Conservation (phyloP, 2,888 invertebrate species). For the Zootermopsis nevadensis region DNA sequence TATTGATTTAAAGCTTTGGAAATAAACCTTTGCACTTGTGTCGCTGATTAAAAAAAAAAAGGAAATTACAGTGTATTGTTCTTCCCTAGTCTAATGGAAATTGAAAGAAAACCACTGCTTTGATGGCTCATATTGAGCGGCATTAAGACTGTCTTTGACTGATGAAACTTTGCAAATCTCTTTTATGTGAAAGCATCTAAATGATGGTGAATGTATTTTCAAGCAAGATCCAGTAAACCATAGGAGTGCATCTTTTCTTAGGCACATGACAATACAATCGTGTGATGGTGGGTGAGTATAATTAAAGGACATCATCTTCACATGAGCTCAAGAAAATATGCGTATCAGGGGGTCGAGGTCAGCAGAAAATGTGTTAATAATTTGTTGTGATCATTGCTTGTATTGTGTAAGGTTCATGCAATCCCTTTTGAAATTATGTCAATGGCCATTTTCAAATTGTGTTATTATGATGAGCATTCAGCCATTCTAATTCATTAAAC, state of each 20-base stretch:
- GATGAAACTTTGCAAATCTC: conserved; percentile 42
- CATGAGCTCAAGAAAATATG: conserved; percentile 37
- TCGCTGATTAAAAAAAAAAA: background rate
- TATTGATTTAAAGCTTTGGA: background rate
- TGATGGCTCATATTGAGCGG: conserved; percentile 52
- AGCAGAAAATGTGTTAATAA: conserved; percentile 23
- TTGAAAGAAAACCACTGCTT: conserved; percentile 39
- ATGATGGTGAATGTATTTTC: conserved; percentile 33
- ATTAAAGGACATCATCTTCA: conserved; percentile 17
- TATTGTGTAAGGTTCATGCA: conserved; percentile 40
- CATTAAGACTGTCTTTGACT: conserved; percentile 50
- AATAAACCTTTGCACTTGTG: background rate
- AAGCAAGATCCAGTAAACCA: conserved; percentile 15
- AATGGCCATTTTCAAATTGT: conserved; percentile 46
- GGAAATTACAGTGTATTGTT: conserved; percentile 27
- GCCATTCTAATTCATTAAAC: conserved; percentile 50
- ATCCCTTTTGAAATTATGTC: conserved; percentile 41
- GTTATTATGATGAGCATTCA: conserved; percentile 44
- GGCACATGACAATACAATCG: conserved; percentile 1
- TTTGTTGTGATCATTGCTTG: conserved; percentile 42
- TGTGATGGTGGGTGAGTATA: background rate
- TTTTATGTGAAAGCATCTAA: conserved; percentile 32
- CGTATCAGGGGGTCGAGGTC: conserved; percentile 28
- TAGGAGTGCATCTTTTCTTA: conserved; percentile 32
- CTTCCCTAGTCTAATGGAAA: conserved; percentile 45